phyloP scores from a whole-genome alignment of 2,797 vertebrate species.

The Simalia tracyae region DNA sequence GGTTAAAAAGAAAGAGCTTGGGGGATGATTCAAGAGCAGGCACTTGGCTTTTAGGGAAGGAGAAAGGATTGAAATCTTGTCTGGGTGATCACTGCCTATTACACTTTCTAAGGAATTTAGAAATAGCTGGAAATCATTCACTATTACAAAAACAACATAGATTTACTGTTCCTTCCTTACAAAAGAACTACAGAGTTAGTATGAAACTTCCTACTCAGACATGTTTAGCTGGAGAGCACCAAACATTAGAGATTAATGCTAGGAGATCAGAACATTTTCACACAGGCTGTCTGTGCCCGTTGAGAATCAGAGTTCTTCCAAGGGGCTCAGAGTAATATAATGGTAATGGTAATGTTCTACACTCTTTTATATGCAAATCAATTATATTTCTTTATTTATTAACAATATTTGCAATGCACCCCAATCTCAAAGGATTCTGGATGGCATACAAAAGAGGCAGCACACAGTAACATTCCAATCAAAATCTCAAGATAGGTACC shows the following conservation, averaged over 20 bases:
- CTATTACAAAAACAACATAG: background rate
- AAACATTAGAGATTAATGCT: background rate
- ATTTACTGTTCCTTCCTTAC: too few species aligned
- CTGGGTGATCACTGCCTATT: background rate
- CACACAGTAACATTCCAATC: background rate
- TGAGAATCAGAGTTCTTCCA: background rate
- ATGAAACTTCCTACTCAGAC: background rate
- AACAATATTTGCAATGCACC: background rate
- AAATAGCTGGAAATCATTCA: background rate
- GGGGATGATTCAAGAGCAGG: background rate
- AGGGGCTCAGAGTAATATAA: background rate
- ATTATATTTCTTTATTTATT: background rate
- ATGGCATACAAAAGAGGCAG: background rate
- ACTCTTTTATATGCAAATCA: background rate
- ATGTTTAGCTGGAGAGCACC: too few species aligned
- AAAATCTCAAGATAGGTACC: background rate
- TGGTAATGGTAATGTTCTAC: background rate
- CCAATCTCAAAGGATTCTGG: background rate
- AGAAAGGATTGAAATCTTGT: background rate
- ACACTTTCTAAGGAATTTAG: background rate
- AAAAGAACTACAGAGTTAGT: background rate
- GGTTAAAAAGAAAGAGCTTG: background rate
- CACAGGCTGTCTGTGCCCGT: background rate
- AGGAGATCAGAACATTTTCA: background rate
- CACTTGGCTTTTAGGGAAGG: background rate